phyloP scores from a whole-genome alignment of 2,113 vertebrate genomes.

The Hydropotes inermis region DNA sequence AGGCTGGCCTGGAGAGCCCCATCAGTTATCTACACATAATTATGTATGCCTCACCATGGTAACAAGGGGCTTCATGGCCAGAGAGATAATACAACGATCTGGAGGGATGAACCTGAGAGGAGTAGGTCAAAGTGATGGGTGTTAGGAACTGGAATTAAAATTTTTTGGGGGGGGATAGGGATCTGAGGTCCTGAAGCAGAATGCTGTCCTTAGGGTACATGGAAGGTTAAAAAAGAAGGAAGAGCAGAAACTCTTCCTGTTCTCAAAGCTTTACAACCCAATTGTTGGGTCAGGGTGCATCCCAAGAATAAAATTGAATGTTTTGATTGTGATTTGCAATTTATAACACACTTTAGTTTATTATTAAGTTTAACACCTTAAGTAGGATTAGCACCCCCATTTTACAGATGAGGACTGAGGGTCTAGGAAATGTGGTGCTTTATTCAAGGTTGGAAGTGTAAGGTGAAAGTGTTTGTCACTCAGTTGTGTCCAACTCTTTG shows the following conservation, averaged over 20 bases:
- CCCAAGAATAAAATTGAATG: not conserved
- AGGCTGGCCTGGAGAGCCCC: not conserved
- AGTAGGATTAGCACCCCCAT: not conserved
- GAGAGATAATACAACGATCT: constrained; percentile 55
- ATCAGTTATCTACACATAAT: not conserved
- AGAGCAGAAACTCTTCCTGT: not conserved
- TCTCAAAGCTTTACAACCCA: not conserved
- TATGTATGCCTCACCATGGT: constrained; percentile 27
- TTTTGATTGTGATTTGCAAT: not conserved
- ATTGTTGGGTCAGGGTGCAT: not conserved
- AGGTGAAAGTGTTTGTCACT: not conserved
- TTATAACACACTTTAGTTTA: not conserved
- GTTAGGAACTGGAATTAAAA: constrained; percentile 29
- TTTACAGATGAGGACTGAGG: not conserved
- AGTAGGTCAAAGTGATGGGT: constrained; percentile 55
- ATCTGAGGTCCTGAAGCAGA: not conserved
- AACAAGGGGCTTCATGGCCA: constrained; percentile 47
- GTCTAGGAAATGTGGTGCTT: not conserved
- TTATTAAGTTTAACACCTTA: not conserved
- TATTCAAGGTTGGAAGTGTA: not conserved
- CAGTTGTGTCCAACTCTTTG: not conserved
- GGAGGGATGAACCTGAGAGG: constrained; percentile 41
- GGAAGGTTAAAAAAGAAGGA: not conserved
- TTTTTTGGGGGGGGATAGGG: not conserved
- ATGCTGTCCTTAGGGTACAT: not conserved